These are phyloP conservation scores for Turritopsis dohrnii DNA, from an alignment of 30 jellyfish, hydroid and myxozoan genomes.

Conservation along the genomic window DNA sequence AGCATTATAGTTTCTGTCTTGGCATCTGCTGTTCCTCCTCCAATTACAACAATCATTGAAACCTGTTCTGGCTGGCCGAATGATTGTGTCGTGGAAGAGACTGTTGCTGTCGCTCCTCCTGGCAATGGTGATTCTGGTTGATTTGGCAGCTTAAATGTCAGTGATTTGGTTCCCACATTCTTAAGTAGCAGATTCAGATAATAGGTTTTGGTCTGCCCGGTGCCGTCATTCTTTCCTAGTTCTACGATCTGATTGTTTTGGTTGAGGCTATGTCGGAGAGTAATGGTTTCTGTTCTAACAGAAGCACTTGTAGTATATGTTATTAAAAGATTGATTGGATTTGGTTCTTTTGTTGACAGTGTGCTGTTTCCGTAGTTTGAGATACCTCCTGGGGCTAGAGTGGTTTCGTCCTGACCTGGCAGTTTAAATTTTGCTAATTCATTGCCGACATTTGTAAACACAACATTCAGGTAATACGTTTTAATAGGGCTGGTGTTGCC, in stretches of 20 bases:
- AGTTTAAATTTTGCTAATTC: not conserved
- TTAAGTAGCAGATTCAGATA: not conserved
- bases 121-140: not conserved
- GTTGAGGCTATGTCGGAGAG: not conserved
- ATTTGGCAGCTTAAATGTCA: not conserved
- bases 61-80: not conserved
- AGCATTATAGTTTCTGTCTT: constrained; percentile 4
- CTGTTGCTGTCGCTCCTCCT: not conserved
- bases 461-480: not conserved
- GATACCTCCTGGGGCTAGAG: not conserved
- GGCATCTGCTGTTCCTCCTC: constrained; percentile 16
- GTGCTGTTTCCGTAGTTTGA: not conserved
- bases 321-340: not conserved
- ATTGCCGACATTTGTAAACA: not conserved
- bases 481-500: not conserved
- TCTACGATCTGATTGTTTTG: not conserved
- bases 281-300: not conserved
- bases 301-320: not conserved
- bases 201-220: constrained; percentile 3
- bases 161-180: constrained; percentile 1
- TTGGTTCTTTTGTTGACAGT: not conserved
- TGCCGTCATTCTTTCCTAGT: not conserved
- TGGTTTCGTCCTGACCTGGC: not conserved
- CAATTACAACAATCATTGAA: constrained; percentile 5
- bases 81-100: constrained; percentile 1